Conservation (phyloP, 2,113 vertebrate genomes). For the Dipodomys merriami region DNA sequence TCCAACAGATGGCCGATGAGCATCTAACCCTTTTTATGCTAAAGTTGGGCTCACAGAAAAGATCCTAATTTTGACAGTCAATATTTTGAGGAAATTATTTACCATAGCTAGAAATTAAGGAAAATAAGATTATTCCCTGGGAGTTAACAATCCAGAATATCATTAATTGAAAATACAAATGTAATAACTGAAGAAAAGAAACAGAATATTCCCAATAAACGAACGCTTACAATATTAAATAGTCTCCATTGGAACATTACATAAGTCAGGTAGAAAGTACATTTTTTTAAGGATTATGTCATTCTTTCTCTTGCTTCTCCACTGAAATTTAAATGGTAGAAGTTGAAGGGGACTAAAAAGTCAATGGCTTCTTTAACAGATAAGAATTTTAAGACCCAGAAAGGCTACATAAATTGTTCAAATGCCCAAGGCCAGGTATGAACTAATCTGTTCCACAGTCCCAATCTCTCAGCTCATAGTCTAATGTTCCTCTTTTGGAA, state of each 20-base stretch:
- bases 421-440: background rate
- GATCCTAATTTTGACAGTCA: background rate
- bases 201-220: background rate
- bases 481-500: conserved; percentile 8
- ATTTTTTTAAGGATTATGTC: too few species aligned
- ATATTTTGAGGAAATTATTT: conserved; percentile 36
- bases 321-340: background rate
- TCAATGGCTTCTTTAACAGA: background rate
- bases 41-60: conserved; percentile 22
- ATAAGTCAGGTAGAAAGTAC: too few species aligned
- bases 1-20: background rate
- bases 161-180: conserved; percentile 29
- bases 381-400: conserved; percentile 20
- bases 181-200: background rate
- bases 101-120: background rate
- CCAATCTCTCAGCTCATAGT: background rate
- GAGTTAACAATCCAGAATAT: conserved; percentile 36
- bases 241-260: conserved; percentile 1
- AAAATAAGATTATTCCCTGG: conserved; percentile 2
- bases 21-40: background rate
- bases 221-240: conserved; percentile 6
- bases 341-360: background rate
- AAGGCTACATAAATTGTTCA: conserved; percentile 8
- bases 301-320: too few species aligned
- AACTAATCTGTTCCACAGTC: background rate